phyloP scores from a whole-genome alignment of 1,140 invertebrate genomes.

The Scaptomyza graminum region DNA sequence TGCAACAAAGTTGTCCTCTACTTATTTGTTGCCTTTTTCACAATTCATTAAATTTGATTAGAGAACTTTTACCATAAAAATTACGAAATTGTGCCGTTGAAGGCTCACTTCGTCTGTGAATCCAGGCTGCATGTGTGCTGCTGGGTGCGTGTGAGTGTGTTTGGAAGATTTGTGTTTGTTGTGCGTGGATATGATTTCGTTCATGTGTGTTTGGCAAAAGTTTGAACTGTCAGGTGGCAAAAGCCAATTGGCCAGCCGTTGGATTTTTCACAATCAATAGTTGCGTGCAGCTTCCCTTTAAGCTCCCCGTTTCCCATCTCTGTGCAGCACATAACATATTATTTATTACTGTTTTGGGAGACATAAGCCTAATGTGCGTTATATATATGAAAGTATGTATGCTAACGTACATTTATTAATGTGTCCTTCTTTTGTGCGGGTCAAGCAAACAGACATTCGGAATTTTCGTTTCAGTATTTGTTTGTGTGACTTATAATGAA shows the following conservation, averaged over 20 bases:
- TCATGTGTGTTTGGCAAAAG: constrained; percentile 60
- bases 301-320: too few relatives aligned
- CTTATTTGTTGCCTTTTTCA: constrained; percentile 81
- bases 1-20: constrained; percentile 78
- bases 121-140: constrained; percentile 35
- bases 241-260: constrained; percentile 70
- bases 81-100: constrained; percentile 82
- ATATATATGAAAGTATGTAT: not conserved
- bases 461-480: constrained; percentile 6
- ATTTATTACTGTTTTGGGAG: constrained; percentile 24
- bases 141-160: constrained; percentile 30
- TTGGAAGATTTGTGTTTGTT: constrained; percentile 77
- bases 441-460: constrained; percentile 7
- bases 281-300: not conserved
- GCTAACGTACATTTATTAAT: constrained; percentile 4
- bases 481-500: constrained; percentile 66
- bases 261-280: constrained; percentile 72
- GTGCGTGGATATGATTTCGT: constrained; percentile 80
- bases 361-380: not conserved
- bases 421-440: constrained; percentile 4
- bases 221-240: constrained; percentile 80
- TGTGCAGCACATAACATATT: not conserved
- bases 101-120: constrained; percentile 67
- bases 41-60: constrained; percentile 83
- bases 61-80: constrained; percentile 82